Base-by-base conservation (phyloP, 2,797 vertebrate species). In the Champsocephalus esox region DNA sequence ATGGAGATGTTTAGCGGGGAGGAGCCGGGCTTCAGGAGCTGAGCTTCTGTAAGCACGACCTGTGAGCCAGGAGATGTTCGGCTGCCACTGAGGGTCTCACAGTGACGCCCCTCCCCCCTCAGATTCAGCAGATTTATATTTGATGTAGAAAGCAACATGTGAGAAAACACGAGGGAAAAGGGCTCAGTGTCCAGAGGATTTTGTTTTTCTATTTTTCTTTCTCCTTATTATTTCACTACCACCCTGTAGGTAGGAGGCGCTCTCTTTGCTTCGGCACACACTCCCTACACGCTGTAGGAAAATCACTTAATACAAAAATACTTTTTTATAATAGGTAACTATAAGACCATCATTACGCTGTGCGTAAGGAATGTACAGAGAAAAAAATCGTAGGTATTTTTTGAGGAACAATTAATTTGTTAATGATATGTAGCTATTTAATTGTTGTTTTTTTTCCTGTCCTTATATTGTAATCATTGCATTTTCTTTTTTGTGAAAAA, bases 391-490 rank as follows among this genome's bases (percentile, higher is more conserved):
- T 99, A 99, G 98, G 96, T 98, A 98, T 99, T 99, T 99, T 99
- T 99, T 97, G 97, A 98, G 97, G 96, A 99, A 96, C 96, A 97
- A 97, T 98, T 98, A 97, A 99, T 98, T 98, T 99, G 97, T 99
- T 99, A 98, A 99, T 99, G 98, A 99, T 96, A 96, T 99, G 98
- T 99, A 99, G 98, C 96, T 99, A 99, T 99, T 99, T 99, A 99
- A 99, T 99, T 98, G 89, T 88, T 19, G 19, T 19, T 19, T 97
- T 92, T 38, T 92, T 90, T 95, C 95, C 95, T 96, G 96, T 98
- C 96, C 96, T 96, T 96, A 92, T 96, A 96, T 96, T 96, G 95
- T 99, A 98, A 98, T 99, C 97, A 96, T 97, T 92, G 96, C 92
- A 88, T 94, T 95, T 94, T 91, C 75, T 87, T 94, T 89, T 92